phyloP scores from a whole-genome alignment of 1,140 invertebrate species.

The Cotesia glomerata region DNA sequence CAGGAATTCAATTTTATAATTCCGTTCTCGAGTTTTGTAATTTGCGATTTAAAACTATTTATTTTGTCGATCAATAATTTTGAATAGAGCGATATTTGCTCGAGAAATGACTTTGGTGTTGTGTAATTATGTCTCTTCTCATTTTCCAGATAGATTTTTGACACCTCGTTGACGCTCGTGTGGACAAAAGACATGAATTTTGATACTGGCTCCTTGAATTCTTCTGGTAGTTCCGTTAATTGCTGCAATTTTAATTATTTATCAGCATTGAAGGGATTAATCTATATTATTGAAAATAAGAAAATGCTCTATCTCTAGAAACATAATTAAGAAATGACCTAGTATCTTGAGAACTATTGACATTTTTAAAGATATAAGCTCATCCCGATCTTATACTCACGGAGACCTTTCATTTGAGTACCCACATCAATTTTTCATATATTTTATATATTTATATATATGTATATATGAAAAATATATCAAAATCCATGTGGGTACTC shows the following conservation, averaged over 20 bases:
- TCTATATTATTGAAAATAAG: neutral
- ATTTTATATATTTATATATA: too few species aligned
- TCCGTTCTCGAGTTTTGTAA: constrained; percentile 85
- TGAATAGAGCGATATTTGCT: constrained; percentile 87
- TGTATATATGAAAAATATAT: too few species aligned
- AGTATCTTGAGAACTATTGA: too few species aligned
- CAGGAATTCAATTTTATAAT: constrained; percentile 85
- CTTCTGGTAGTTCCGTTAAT: constrained; percentile 46
- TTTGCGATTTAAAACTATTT: constrained; percentile 77
- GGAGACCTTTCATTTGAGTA: too few species aligned
- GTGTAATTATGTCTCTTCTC: constrained; percentile 95
- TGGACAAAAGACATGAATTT: constrained; percentile 92
- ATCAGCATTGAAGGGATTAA: too few species aligned
- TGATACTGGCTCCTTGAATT: constrained; percentile 67
- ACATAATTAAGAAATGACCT: too few species aligned
- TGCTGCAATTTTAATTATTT: constrained; percentile 36
- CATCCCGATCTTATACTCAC: too few species aligned
- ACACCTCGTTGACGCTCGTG: constrained; percentile 86
- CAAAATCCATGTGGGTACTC: too few species aligned
- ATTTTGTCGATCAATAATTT: constrained; percentile 83
- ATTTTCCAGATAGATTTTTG: constrained; percentile 79
- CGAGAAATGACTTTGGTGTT: constrained; percentile 95
- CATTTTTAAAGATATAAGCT: too few species aligned
- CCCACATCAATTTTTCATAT: too few species aligned
- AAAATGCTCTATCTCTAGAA: neutral